These are phyloP conservation scores for Yoshiicerus persimilis DNA, from an alignment of 1,140 invertebrate genomes.

Conservation along the genomic window DNA sequence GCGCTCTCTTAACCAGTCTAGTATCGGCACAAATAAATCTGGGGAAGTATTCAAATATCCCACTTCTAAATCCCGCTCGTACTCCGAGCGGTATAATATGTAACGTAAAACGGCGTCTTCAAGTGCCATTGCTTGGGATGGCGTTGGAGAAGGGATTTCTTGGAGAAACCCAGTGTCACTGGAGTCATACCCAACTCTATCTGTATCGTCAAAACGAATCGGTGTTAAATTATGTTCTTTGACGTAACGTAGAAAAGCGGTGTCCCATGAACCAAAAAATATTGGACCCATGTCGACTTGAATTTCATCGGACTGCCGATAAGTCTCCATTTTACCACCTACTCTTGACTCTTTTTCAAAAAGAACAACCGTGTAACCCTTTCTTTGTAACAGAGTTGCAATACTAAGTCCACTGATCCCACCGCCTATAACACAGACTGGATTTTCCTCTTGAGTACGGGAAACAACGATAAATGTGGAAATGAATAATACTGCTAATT, in stretches of 20 bases:
- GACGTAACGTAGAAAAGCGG: not conserved
- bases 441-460: too few relatives aligned
- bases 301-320: not conserved
- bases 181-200: not conserved
- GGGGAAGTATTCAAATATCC: not conserved
- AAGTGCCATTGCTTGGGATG: not conserved
- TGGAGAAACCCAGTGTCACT: not conserved
- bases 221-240: not conserved
- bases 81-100: not conserved
- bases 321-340: not conserved
- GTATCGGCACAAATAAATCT: not conserved
- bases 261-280: not conserved
- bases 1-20: not conserved
- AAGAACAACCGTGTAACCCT: not conserved
- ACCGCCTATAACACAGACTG: not conserved
- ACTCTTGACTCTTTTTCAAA: not conserved
- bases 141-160: not conserved
- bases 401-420: not conserved
- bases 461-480: too few relatives aligned
- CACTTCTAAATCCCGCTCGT: not conserved
- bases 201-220: not conserved
- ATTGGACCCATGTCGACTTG: not conserved
- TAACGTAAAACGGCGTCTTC: not conserved
- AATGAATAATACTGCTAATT: too few relatives aligned
- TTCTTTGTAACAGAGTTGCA: not conserved